A percentile compares a stretch with the other conserved stretches of the same genome.
phyloP scores from a whole-genome alignment of 92 coral and sea anemone genomes.

The Meandrina meandrites region DNA sequence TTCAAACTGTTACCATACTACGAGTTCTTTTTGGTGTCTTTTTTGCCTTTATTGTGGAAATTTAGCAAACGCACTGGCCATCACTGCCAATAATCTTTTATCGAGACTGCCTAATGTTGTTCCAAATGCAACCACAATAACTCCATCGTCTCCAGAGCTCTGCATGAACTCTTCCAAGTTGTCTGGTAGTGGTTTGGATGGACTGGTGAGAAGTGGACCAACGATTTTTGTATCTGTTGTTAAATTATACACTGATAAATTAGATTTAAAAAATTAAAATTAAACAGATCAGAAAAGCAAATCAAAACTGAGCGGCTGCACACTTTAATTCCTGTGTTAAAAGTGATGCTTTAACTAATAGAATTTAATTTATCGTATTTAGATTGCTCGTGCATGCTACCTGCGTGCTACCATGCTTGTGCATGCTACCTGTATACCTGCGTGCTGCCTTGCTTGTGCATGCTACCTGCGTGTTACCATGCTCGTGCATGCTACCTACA shows the following conservation, averaged over 20 bases:
- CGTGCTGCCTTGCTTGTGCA: too few relatives aligned
- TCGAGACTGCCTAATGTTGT: conserved; percentile 9
- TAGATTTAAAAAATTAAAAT: neutral
- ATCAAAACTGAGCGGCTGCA: neutral
- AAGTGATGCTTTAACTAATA: too few relatives aligned
- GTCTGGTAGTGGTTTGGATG: conserved; percentile 40
- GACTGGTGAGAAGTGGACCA: conserved; percentile 43
- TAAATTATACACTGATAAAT: neutral
- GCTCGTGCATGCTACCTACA: too few relatives aligned
- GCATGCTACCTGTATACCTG: too few relatives aligned
- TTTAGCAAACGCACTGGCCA: conserved; percentile 42
- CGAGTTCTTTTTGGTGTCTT: too few relatives aligned
- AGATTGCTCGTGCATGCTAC: neutral
- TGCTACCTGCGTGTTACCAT: too few relatives aligned
- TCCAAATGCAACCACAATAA: conserved; percentile 47
- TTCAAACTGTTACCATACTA: too few relatives aligned
- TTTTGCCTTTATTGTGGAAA: too few relatives aligned
- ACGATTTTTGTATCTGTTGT: conserved; percentile 41
- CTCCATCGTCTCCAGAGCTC: conserved; percentile 54
- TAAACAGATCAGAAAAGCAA: neutral
- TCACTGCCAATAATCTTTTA: conserved; percentile 1
- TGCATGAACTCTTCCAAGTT: conserved; percentile 51
- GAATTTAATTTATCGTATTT: too few relatives aligned
- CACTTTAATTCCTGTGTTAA: neutral
- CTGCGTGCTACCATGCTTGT: too few relatives aligned